Base-by-base conservation (phyloP, 2,797 vertebrate genomes). In the Gymnocypris eckloni region DNA sequence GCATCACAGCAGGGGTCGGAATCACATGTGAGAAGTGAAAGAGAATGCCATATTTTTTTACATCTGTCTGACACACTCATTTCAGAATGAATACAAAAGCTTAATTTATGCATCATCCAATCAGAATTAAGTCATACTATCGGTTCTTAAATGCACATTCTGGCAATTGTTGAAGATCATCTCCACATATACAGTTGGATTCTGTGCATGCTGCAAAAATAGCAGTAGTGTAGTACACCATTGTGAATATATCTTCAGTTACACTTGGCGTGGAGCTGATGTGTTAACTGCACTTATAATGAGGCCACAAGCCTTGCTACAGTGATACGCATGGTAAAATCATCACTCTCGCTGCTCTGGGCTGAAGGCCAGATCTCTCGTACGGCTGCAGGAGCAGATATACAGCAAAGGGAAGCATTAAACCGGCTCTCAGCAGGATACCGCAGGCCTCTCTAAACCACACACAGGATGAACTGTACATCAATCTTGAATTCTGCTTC, bases 381-480 rank as follows among this genome's bases (percentile, higher is more conserved):
- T 82, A 80, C n/a, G 82, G 20, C 66, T 76, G 59, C 64, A 67
- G 43, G 39, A 82, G 33, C 72, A 64, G 71, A 69, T 50, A 80
- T 84, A 64, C 73, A 79, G 72, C 25, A 28, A 61, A 85, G 73
- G 45, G 39, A 67, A 78, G 64, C 71, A 82, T 81, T 78, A 83
- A 85, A 87, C 43, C n/a, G 69, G 85, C 81, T 82, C 85, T 52
- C 87, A 84, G 88, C 61, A 71, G 69, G 85, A 81, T 70, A 77
- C 54, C 6, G 54, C 37, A 59, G 59, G 20, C 61, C 67, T 20
- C 52, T 67, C 87, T 20, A n/a, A 66, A 43, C 77, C 79, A 54
- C 64, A 78, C 81, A 73, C 69, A 83, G 37, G 33, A 66, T 25
- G 59, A 39, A 48, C 37, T 75, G 37, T 50, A 12, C 70, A 71